Evolutionary conservation across 2,797 vertebrate genomes (phyloP), one percentile per base, ranked within the genome.

Genomic region (Oreortyx pictus): DNA sequence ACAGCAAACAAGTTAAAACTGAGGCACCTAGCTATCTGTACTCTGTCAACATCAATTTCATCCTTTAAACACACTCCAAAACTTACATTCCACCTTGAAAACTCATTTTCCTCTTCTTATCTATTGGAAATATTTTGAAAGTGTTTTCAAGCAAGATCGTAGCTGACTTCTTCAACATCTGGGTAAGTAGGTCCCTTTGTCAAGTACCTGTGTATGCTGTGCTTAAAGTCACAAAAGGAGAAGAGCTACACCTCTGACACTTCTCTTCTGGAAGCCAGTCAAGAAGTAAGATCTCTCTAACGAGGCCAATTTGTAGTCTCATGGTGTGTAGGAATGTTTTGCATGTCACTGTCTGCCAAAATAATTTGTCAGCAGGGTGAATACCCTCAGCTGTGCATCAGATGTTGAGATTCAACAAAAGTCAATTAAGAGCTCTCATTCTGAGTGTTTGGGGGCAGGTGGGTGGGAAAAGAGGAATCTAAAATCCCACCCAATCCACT

Each of bases 301-400:
- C 90, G 79, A 92, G 79, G 43, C 7, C n/a, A 80, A 61, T 95
- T 82, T 95, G 76, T 90, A 89, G 74, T 92, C 89, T 86, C 65
- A 70, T 41, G 14, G 6, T 57, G 61, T 72, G 66, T 80, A 50
- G 71, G 85, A 86, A 43, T 82, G 59, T 82, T 94, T 94, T 93
- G 61, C 47, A 65, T 92, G 59, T 78, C 92, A 88, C 74, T 67
- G 29, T 67, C 68, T 93, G 72, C 81, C 82, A 88, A 96, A 96
- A 88, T 83, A 90, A 93, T 88, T 92, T 93, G 74, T 89, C 41
- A 86, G 43, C 76, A 71, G 73, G 61, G 35, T 61, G 82, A 78
- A 82, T 90, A 90, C 92, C 67, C 80, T 96, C 83, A 77, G 87
- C 65, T 62, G 62, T 59, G 15, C 72, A 68, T 93, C 71, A 92